Evolutionary conservation across 2,888 invertebrate species (phyloP).

Genomic region (Aromia moschata): DNA sequence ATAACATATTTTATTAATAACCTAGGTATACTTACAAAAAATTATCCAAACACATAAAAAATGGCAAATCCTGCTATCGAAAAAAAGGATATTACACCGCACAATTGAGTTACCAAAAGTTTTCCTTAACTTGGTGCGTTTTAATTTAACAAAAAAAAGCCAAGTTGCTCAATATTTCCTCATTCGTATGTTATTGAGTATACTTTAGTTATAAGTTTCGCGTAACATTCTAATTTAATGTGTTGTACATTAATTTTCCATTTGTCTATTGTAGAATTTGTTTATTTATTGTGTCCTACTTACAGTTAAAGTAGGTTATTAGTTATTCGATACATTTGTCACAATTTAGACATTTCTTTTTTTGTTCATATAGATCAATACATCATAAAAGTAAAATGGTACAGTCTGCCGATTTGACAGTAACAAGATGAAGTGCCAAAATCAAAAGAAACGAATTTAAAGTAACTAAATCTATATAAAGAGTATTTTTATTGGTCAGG

Average conservation of each 20-base stretch:
- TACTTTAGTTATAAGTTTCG: constrained; percentile 6
- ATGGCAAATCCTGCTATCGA: constrained; percentile 51
- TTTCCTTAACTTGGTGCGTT: constrained; percentile 43
- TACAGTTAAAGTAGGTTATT: constrained; percentile 28
- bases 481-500: constrained; percentile 34
- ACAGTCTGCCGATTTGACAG: constrained; percentile 40
- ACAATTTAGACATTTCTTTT: constrained; percentile 33
- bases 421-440: constrained; percentile 44
- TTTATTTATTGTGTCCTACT: constrained; percentile 24
- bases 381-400: constrained; percentile 29
- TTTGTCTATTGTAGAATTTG: constrained; percentile 31
- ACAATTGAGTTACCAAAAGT: constrained; percentile 47
- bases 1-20: constrained; percentile 48
- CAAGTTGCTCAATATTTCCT: constrained; percentile 53
- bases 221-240: constrained; percentile 21
- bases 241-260: constrained; percentile 31
- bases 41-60: constrained; percentile 44
- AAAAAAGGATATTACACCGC: constrained; percentile 49
- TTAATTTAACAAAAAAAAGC: constrained; percentile 39
- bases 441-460: constrained; percentile 50
- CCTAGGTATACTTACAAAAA: constrained; percentile 46
- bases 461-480: constrained; percentile 19
- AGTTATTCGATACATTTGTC: constrained; percentile 30
- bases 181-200: constrained; percentile 37
- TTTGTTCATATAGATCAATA: constrained; percentile 22